Base-by-base conservation (phyloP, 1,140 invertebrate genomes). In the Bradynema listronoti region DNA sequence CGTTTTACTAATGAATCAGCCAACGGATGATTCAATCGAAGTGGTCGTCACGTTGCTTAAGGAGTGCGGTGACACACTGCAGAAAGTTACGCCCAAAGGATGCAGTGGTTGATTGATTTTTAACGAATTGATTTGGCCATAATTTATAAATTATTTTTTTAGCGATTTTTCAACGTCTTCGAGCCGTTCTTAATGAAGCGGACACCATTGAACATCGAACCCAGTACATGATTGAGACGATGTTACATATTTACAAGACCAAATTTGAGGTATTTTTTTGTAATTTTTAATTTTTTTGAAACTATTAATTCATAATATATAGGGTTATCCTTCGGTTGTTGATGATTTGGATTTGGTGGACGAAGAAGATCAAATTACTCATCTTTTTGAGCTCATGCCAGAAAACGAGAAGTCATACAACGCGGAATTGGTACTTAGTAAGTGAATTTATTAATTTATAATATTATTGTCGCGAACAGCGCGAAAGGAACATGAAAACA, bases 171-270 rank as follows among this genome's bases (percentile, higher is more conserved):
- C 91, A 96, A 78, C 88, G 90, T 83, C 80, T 99, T 36, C 83
- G 93, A 53, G 88, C 89, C 66, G 90, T 97, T 78, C 80, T 98
- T 11, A 61, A 73, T 36, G 73, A 78, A 32, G 55, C 67, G 19
- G 63, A 72, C 24, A 58, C 88, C 61, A 81, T 98, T 22, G 91
- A 96, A 69, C 88, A 88, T 69, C 78, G 86, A 63, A 88, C 91
- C 1, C 89, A 96, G 80, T 98, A 98, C 73, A 98, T 99, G 93
- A 92, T 98, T 71, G 95, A 99, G 82, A 91, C 96, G 3, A 89
- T 97, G 84, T 94, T 85, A 90, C 82, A 82, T 7, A 78, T 85
- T 46, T 84, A 92, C 61, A 98, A 97, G 79, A 93, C 97, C 81
- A 88, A 88, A 9, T 98, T 98, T 30, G 41, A 39, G 43, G 61